Evolutionary conservation across 2,113 vertebrate genomes (phyloP).

Genomic region (Sander lucioperca): DNA sequence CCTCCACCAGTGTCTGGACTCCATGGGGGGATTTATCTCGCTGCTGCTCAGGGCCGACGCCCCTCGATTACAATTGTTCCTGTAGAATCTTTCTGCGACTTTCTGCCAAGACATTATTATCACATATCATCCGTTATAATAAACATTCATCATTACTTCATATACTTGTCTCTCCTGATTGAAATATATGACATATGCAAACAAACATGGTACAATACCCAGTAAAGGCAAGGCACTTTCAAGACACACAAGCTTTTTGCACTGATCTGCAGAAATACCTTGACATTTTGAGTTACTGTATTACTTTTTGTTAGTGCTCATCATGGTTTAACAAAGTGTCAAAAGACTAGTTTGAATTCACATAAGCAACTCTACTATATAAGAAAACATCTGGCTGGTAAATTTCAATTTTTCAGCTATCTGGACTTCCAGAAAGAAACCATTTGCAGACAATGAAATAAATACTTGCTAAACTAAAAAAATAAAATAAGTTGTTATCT

Average conservation of each 20-base stretch:
- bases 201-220: not conserved
- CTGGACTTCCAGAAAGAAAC: not conserved
- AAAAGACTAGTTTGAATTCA: not conserved
- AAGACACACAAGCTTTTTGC: not conserved
- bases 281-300: not conserved
- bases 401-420: not conserved
- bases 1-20: no score
- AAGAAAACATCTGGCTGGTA: not conserved
- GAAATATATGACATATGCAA: not conserved
- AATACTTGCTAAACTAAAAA: not conserved
- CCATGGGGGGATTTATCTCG: no score
- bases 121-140: no score
- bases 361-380: not conserved
- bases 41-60: no score
- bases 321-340: not conserved
- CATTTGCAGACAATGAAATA: not conserved
- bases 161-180: no score
- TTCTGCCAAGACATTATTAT: no score
- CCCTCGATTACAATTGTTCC: no score
- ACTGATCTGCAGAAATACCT: not conserved
- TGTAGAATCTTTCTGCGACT: no score
- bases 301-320: not conserved
- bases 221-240: not conserved
- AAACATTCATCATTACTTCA: no score
- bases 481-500: not conserved